Evolutionary conservation across 2,113 vertebrate genomes (phyloP), one percentile per base, ranked within the genome.

Genomic region (Nipponia nippon): DNA sequence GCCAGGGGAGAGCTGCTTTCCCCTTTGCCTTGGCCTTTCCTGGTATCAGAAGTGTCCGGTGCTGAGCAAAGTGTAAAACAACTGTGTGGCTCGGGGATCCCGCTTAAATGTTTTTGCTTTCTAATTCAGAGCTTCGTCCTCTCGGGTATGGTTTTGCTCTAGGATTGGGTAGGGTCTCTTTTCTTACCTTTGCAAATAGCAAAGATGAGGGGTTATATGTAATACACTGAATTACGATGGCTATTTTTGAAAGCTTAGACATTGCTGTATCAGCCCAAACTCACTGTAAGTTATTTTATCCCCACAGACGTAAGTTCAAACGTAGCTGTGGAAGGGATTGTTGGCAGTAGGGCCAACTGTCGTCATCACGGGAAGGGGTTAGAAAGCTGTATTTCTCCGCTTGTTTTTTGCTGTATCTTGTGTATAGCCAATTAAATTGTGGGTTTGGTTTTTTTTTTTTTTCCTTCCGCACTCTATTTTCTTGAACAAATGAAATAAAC

Each of bases 221-320:
- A 52, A 32, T 32, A 30, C 3, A 2, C 8, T 22, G 52, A 78
- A 66, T 62, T 66, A 47, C 0, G 0, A 8, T 44, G 59, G 30
- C 32, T 71, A 0, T 69, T 95, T 87, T 52, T 65, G 56, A 79
- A 89, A 71, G 49, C 47, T 82, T 71, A 47, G 61, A 14, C 7
- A 1, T 66, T 1, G 4, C 29, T 89, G 0, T 17, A 17, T 67
- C 25, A 13, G 50, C 65, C 65, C 86, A 82, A 82, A 79, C 22
- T 10, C 34, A 6, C 25, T 19, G 25, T 46, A 56, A 56, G 29
- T 80, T 83, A n/a, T 69, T 87, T 30, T 63, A 25, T 71, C 11
- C 14, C 10, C 11, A 4, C 7, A 9, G 67, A 59, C 38, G 67
- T 29, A 29, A 23, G 38, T 66, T 56, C 36, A 52, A 3, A 11